Conservation (phyloP, 2,888 invertebrate species). For the Anthophora plumipes region DNA sequence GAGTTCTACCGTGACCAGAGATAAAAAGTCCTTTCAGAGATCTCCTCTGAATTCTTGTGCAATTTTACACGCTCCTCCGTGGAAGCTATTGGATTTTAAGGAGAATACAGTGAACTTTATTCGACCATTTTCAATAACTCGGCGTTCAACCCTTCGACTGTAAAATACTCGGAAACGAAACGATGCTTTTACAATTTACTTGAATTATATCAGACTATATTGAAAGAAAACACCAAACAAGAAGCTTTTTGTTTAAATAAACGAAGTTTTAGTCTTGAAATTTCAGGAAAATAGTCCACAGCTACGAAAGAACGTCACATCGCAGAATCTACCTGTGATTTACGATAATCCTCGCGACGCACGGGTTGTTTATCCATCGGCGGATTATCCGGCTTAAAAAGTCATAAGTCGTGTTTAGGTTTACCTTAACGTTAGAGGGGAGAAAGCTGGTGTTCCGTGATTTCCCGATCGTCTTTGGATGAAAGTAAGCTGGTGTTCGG, state of each 20-base stretch:
- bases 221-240: too few species aligned
- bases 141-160: too few species aligned
- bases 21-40: neutral
- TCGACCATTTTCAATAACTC: too few species aligned
- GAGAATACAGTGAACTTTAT: neutral
- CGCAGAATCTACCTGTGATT: constrained; percentile 42
- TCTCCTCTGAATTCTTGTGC: neutral
- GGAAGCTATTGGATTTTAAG: neutral
- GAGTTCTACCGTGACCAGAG: neutral
- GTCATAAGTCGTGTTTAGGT: constrained; percentile 71
- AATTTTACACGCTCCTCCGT: neutral
- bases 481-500: neutral
- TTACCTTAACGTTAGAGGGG: constrained; percentile 19
- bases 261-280: constrained; percentile 7
- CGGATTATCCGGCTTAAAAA: constrained; percentile 78
- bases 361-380: constrained; percentile 66
- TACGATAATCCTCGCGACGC: constrained; percentile 51
- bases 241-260: too few species aligned
- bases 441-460: constrained; percentile 20
- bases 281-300: neutral
- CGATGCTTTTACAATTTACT: too few species aligned
- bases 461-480: neutral
- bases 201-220: too few species aligned
- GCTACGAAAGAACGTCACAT: neutral
- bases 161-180: too few species aligned